Base-by-base conservation (phyloP, 2,797 vertebrate species). In the Manis crassicaudata region DNA sequence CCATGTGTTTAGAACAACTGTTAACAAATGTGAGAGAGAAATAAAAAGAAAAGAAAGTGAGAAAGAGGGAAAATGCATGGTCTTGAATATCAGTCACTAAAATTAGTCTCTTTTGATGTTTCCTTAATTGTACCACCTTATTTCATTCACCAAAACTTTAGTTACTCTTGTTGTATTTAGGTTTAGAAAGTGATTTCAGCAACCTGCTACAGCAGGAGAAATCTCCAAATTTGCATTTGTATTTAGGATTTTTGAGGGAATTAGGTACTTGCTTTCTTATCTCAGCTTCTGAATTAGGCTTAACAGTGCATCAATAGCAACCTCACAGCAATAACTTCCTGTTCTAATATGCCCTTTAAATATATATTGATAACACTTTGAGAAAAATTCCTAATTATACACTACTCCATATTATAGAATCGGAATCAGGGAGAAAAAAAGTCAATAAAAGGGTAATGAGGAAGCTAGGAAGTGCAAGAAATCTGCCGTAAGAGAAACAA, bases 281-380 rank as follows among this genome's bases (percentile, higher is more conserved):
- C 40, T 85, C 60, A 37, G 13, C 58, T 82, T 93, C 90, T 72
- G 46, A 83, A 88, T 90, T 93, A 70, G 58, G 20, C 23, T 72
- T 92, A 89, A 60, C 16, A 52, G 14, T 16, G 27, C n/a, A 92
- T 62, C 86, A 86, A 63, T 60, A 90, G 65, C 58, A 93, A 54
- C 32, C 76, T 35, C 25, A n/a, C 0, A 50, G 43, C 68, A 94
- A 65, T 90, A 68, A 95, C 70, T 86, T 92, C 54, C 25, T 95
- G 10, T 75, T 95, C 67, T 81, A 77, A 58, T 84, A 85, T 87
- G 62, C 90, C 88, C 54, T 60, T 56, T 94, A 92, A 91, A 89
- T 73, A 70, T 73, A 70, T 84, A 88, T 85, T 68, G 87, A 75
- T 77, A 88, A 50, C 20, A 94, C 89, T 7, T 8, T 56, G 68